Conservation (phyloP, 2,113 vertebrate genomes). For the Patagioenas fasciata region DNA sequence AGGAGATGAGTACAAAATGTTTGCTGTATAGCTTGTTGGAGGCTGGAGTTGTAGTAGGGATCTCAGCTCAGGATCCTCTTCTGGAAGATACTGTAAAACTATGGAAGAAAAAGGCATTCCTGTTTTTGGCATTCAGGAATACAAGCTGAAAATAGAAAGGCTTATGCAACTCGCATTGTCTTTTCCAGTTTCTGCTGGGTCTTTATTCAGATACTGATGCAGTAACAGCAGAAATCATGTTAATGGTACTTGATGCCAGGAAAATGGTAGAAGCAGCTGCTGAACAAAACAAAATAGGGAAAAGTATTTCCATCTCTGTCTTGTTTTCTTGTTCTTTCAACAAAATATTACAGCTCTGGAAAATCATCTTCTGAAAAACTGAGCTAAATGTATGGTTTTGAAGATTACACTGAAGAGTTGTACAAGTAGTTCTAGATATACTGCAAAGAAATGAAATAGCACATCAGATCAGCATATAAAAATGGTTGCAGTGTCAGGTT, state of each 20-base stretch:
- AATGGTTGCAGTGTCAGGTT: not conserved
- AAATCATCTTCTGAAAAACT: not conserved
- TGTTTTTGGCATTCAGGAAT: not conserved
- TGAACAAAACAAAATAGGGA: not conserved
- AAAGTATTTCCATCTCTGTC: not conserved
- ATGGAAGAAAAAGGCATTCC: not conserved
- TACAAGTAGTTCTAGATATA: not conserved
- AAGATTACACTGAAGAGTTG: not conserved
- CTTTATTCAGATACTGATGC: not conserved
- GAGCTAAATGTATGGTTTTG: not conserved
- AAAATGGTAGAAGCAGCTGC: not conserved
- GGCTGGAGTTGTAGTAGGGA: not conserved
- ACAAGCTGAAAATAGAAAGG: not conserved
- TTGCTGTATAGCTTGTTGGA: not conserved
- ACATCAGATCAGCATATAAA: not conserved
- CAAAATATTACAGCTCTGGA: not conserved
- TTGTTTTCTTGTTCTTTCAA: not conserved
- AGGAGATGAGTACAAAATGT: not conserved
- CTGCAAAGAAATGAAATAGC: not conserved
- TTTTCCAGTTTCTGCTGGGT: not conserved
- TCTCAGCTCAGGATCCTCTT: not conserved
- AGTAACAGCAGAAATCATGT: not conserved
- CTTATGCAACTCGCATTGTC: not conserved
- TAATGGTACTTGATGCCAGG: not conserved
- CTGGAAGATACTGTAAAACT: not conserved